Evolutionary conservation across 1,140 invertebrate species (phyloP), one percentile per base, ranked within the genome.

Genomic region (Saccostrea echinata): DNA sequence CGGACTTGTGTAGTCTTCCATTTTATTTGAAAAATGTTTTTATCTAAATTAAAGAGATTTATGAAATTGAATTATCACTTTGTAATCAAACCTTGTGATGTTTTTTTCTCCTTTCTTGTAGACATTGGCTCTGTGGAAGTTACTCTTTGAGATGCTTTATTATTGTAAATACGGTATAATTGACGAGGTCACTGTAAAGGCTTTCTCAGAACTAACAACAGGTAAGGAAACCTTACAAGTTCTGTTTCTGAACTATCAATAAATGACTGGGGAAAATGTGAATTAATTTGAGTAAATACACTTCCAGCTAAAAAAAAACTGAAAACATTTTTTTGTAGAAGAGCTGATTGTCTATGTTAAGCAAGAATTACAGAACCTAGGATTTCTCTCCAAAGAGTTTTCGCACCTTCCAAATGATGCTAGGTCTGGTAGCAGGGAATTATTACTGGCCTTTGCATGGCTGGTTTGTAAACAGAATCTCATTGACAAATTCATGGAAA

Each of bases 361-460:
- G 86, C 85, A 86, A 76, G 90, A 91, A 43, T 88, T 93, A 81
- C 91, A 92, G 87, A 84, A 85, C 12, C 76, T 84, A 61, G 93
- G 93, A 4, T 93, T 92, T 86, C 43, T 89, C 24, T 92, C 90
- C 12, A 27, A 55, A 13, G 90, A 91, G 33, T 93, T 93, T 88
- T 86, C 88, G 4, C 55, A 84, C 24, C 86, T 93, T 6, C 91
- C 92, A 9, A 88, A 89, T 90, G 92, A 92, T 89, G 91, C 91
- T 90, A 88, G 51, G 13, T 55, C 27, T 21, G 93, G 93, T 3
- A 93, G 92, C 76, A 88, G 93, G n/a, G 93, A 93, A 33, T 83
- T 93, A 13, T 84, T 93, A 68, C 86, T 93, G 84, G 93, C 91
- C 11, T 89, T 93, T 84, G 93, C 91, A 13, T 93, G 93, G 93